Evolutionary conservation across 2,888 invertebrate species (phyloP).

Genomic region (Tiphia femorata): DNA sequence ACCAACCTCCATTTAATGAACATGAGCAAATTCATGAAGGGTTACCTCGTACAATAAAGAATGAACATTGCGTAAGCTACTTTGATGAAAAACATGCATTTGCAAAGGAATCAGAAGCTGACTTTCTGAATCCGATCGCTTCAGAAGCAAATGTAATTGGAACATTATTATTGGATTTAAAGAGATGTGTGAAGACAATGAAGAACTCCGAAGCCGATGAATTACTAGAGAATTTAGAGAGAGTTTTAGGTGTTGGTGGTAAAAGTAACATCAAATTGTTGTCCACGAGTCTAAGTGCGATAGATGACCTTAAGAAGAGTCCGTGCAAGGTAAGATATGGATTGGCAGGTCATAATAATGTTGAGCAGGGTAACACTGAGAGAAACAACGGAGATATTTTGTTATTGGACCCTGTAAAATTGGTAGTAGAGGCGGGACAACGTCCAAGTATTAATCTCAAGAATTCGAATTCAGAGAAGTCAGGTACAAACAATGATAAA

Average conservation of each 20-base stretch:
- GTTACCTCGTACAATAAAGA: not conserved
- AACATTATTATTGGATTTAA: constrained; percentile 54
- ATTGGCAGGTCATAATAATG: constrained; percentile 22
- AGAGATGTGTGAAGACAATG: constrained; percentile 57
- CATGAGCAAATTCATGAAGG: no score
- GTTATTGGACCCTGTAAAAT: constrained; percentile 20
- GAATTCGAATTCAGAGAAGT: constrained; percentile 34
- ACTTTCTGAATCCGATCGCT: constrained; percentile 42
- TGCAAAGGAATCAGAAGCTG: constrained; percentile 45
- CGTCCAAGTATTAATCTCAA: constrained; percentile 18
- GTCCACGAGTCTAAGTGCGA: constrained; percentile 39
- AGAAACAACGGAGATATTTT: constrained; percentile 37
- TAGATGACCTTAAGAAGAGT: constrained; percentile 36
- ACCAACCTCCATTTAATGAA: no score
- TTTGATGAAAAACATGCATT: constrained; percentile 2
- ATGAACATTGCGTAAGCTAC: not conserved
- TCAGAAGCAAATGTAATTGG: constrained; percentile 50
- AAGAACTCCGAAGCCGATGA: constrained; percentile 54
- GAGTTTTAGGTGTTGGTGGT: constrained; percentile 54
- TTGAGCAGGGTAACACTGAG: constrained; percentile 24
- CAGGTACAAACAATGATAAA: constrained; percentile 16
- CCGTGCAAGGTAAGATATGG: constrained; percentile 11
- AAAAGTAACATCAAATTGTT: constrained; percentile 57
- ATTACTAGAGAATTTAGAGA: constrained; percentile 58
- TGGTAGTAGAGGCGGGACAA: constrained; percentile 20